Percentiles rank a stretch among this genome's conserved stretches.
phyloP scores from a whole-genome alignment of 2,888 invertebrate species.

The Apoda limacodes region DNA sequence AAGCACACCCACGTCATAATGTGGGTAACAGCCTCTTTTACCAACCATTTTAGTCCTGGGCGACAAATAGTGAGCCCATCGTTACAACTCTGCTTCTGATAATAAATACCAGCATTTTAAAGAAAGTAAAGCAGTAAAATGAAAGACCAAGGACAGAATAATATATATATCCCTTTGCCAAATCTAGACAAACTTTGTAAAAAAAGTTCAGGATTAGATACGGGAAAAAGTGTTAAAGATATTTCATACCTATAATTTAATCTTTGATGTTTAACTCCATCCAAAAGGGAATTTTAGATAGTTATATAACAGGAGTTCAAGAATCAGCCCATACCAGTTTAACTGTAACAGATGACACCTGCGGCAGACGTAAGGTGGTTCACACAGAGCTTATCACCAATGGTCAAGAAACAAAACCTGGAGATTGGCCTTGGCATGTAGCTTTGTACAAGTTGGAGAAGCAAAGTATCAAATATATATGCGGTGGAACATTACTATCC shows the following conservation, averaged over 20 bases:
- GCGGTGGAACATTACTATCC: constrained; percentile 41
- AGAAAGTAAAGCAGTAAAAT: too few relatives aligned
- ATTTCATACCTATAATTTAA: neutral
- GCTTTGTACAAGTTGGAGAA: constrained; percentile 33
- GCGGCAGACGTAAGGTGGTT: constrained; percentile 32
- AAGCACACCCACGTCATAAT: too few relatives aligned
- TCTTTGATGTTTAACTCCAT: neutral
- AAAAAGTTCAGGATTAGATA: too few relatives aligned
- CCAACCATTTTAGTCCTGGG: too few relatives aligned
- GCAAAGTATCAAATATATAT: constrained; percentile 31
- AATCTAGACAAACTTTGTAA: too few relatives aligned
- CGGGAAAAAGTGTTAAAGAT: too few relatives aligned
- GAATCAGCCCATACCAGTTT: neutral
- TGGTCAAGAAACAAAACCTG: constrained; percentile 32
- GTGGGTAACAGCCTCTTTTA: too few relatives aligned
- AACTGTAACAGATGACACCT: constrained; percentile 13
- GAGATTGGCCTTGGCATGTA: constrained; percentile 53
- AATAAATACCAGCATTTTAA: too few relatives aligned
- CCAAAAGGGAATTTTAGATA: constrained; percentile 8
- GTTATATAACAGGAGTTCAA: constrained; percentile 1
- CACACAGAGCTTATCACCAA: constrained; percentile 36
- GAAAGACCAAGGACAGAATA: too few relatives aligned
- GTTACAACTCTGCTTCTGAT: too few relatives aligned
- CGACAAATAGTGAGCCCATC: too few relatives aligned
- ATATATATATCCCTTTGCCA: too few relatives aligned